A percentile compares a stretch with the other conserved stretches of the same genome.
Evolutionary conservation across 2,888 invertebrate genomes (phyloP).

Genomic region (Drosophila percnosoma): DNA sequence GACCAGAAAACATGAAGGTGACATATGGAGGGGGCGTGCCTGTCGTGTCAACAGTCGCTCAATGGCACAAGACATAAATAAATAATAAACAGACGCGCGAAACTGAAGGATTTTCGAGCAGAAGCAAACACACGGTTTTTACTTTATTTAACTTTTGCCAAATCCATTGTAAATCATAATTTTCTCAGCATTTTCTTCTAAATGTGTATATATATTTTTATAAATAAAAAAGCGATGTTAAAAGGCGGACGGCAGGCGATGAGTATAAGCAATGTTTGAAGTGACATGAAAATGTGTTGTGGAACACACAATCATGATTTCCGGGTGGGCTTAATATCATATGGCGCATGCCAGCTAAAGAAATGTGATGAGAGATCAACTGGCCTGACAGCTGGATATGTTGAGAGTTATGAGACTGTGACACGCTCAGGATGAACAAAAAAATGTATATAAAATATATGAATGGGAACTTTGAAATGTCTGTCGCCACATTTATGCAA

Average conservation of each 20-base stretch:
- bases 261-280: slow-evolving; percentile 53
- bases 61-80: slow-evolving; percentile 69
- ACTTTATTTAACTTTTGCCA: slow-evolving; percentile 35
- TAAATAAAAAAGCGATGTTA: slow-evolving; percentile 31
- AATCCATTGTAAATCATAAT: slow-evolving; percentile 58
- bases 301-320: slow-evolving; percentile 46
- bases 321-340: slow-evolving; percentile 64
- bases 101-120: slow-evolving; percentile 51
- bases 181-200: slow-evolving; percentile 13
- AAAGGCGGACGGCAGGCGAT: slow-evolving; percentile 37
- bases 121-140: slow-evolving; percentile 4
- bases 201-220: slow-evolving; percentile 2
- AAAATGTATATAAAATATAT: slow-evolving; percentile 4
- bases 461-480: not conserved
- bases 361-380: slow-evolving; percentile 27
- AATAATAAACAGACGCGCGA: slow-evolving; percentile 56
- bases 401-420: slow-evolving; percentile 5
- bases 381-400: not conserved
- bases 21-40: slow-evolving; percentile 46
- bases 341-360: slow-evolving; percentile 7
- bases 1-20: slow-evolving; percentile 32
- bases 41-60: slow-evolving; percentile 73
- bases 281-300: slow-evolving; percentile 52
- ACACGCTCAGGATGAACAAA: slow-evolving; percentile 1
- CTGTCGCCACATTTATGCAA: not conserved